Evolutionary conservation across 1,140 invertebrate genomes (phyloP), one percentile per base, ranked within the genome.

Genomic region (Neodiprion lecontei): DNA sequence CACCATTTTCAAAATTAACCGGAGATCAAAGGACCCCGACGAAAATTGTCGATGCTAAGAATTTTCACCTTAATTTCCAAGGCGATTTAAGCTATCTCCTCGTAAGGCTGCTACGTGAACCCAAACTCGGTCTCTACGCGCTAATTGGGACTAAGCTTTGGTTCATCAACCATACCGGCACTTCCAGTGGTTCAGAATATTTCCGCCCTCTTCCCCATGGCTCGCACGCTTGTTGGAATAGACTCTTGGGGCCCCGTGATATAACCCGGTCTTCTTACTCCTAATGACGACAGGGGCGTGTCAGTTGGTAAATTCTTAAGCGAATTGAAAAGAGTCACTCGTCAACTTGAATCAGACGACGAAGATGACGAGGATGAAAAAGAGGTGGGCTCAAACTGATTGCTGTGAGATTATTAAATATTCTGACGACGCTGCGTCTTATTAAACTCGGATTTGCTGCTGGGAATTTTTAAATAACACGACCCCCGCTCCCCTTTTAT

Each of bases 321-420:
- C 28, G 28, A 40, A 40, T 40, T 40, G 28, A 17, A 61, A 61
- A 61, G 53, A 61, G 53, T 61, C 11, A 61, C 53, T 40, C 28
- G 28, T 40, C 28, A 40, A 40, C 28, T 40, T 40, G 28, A 40
- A 40, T 40, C 28, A 40, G 28, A 40, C 28, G 28, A 40, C 28
- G 28, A 40, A 40, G 28, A 40, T 40, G 28, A 40, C 28, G 28
- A 40, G 28, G 28, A 40, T 40, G 53, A 12, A 11, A 0, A 61
- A 4, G 53, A 61, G 53, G 3, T n/a, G 11, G n/a, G 11, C 7
- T 61, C 53, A 12, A n/a, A 12, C 53, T 61, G 53, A 61, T 61
- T 61, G 53, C 53, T 61, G 53, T 61, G 53, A 61, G 53, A 61
- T 61, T 61, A 61, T 61, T 61, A 61, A 61, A 61, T 61, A 61